A percentile compares a stretch with the other conserved stretches of the same genome.
Evolutionary conservation across 2,113 vertebrate species (phyloP).

Genomic region (Onychorhynchus coronatus): DNA sequence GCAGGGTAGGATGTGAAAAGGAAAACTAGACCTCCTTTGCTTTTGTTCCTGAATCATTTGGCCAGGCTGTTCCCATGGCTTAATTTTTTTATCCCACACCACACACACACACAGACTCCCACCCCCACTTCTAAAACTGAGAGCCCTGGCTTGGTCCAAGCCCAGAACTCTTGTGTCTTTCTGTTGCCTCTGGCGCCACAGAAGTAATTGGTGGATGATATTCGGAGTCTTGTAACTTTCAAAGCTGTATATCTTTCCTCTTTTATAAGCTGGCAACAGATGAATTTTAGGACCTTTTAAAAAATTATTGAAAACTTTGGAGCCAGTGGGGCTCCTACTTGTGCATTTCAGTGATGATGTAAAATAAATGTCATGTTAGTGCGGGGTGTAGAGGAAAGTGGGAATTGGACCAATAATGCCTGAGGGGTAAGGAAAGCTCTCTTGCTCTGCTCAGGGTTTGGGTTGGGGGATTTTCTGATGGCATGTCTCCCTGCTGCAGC

Average conservation of each 20-base stretch:
- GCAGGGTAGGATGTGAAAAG: neutral
- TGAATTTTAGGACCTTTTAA: slow-evolving; percentile 45
- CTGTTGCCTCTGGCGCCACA: neutral
- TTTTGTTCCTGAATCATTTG: neutral
- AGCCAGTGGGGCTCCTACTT: slow-evolving; percentile 14
- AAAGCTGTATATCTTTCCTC: slow-evolving; percentile 18
- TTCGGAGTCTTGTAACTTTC: neutral
- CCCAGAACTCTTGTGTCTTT: neutral
- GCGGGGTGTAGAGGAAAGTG: neutral
- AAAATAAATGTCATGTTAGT: neutral
- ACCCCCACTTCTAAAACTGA: neutral
- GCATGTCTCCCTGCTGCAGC: neutral
- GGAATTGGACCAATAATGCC: neutral
- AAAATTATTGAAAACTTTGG: slow-evolving; percentile 30
- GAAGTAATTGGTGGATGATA: slow-evolving; percentile 17
- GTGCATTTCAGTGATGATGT: neutral
- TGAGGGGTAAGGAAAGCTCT: neutral
- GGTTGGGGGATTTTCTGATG: neutral
- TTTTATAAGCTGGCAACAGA: slow-evolving; percentile 53
- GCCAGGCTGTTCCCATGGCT: neutral
- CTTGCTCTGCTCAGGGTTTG: neutral
- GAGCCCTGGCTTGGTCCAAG: neutral
- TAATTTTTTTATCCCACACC: neutral
- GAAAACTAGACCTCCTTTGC: neutral
- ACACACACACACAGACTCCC: neutral